Evolutionary conservation across 2,797 vertebrate genomes (phyloP).

Genomic region (Ammospiza maritima): DNA sequence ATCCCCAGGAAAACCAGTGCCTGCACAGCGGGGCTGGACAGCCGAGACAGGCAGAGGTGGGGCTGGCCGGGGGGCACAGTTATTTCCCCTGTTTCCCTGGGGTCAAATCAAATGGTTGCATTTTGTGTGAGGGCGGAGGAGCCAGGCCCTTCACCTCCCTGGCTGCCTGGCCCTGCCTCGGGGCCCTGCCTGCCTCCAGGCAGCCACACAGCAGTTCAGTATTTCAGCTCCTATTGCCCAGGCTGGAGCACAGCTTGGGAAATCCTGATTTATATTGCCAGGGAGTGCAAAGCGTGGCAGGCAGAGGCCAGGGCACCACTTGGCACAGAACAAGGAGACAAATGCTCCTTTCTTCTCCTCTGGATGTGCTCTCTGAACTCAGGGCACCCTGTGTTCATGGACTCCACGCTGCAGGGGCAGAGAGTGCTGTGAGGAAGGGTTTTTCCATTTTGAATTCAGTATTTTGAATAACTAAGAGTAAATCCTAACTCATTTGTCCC

Average conservation of each 20-base stretch:
- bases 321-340: not conserved
- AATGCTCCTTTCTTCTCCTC: not conserved
- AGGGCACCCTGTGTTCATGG: not conserved
- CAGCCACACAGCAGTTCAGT: not conserved
- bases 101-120: not conserved
- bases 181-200: not conserved
- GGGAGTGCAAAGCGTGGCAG: not conserved
- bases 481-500: not conserved
- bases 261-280: not conserved
- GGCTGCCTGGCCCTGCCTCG: not conserved
- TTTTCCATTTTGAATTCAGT: not conserved
- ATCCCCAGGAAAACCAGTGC: not conserved
- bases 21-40: not conserved
- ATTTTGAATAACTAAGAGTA: not conserved
- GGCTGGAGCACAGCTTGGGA: not conserved
- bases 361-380: not conserved
- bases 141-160: not conserved
- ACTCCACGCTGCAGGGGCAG: accelerated
- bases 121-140: not conserved
- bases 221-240: not conserved
- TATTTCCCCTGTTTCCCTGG: not conserved
- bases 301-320: not conserved
- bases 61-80: not conserved
- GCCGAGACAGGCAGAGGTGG: accelerated
- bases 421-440: not conserved